phyloP scores from a whole-genome alignment of 2,113 vertebrate genomes.

The Dicerorhinus sumatrensis region DNA sequence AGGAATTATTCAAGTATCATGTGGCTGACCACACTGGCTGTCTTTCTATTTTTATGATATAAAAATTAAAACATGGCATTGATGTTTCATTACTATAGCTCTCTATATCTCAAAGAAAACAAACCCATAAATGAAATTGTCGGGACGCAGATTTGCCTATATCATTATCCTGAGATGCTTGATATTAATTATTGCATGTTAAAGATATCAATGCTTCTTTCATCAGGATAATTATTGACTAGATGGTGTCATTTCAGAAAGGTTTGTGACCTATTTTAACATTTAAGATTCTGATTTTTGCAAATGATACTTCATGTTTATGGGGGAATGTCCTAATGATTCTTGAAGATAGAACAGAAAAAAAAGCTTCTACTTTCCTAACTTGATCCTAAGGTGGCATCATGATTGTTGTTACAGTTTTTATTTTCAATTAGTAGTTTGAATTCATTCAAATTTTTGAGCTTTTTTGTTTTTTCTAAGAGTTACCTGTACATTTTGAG shows the following conservation, averaged over 20 bases:
- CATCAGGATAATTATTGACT: not conserved
- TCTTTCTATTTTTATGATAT: not conserved
- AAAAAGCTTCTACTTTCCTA: not conserved
- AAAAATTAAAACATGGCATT: not conserved
- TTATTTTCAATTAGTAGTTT: not conserved
- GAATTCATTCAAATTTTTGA: not conserved
- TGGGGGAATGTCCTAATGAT: not conserved
- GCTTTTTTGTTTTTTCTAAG: not conserved
- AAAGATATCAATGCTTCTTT: not conserved
- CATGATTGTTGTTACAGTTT: not conserved
- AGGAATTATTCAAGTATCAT: not conserved
- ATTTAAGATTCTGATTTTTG: conserved; percentile 1
- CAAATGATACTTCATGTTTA: not conserved
- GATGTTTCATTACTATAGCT: not conserved
- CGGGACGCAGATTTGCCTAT: not conserved
- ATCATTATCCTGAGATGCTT: not conserved
- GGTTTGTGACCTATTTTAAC: not conserved
- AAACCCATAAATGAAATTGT: not conserved
- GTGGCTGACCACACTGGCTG: not conserved
- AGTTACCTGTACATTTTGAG: not conserved
- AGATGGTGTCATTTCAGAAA: not conserved
- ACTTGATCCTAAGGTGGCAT: not conserved
- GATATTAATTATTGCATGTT: not conserved
- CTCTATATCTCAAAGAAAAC: not conserved
- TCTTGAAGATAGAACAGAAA: not conserved